Base-by-base conservation (phyloP, 2,888 invertebrate species). In the Podotricha telesiphe region DNA sequence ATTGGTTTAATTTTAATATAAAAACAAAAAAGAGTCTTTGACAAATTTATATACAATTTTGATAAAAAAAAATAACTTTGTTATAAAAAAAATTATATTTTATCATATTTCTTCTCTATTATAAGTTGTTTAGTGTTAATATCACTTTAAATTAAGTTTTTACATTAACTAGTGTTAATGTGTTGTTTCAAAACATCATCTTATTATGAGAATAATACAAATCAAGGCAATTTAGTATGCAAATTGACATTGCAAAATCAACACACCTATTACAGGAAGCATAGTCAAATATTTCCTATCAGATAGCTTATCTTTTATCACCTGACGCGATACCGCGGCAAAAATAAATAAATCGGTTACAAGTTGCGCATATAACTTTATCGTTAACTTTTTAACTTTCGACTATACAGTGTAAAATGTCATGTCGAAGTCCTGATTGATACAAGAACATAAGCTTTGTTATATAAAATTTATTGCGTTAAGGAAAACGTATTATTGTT, bases 371-470 rank as follows among this genome's bases (percentile, higher is more conserved):
- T 55, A 42, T 28, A 53, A 34, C 19, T 20, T 47, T 37, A 8
- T 20, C 19, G 28, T 34, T 28, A 17, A 17, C 13, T 58, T 45
- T 37, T 61, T 50, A 55, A 22, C 47, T 42, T 61, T 42, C 48
- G 40, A 20, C 37, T 15, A 65, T 45, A 48, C 51, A 58, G 28
- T 53, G 62, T 56, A 56, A 61, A 75, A 71, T 71, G 68, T 47
- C 28, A 71, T 71, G 68, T 47, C 28, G 45, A 28, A 67, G 47
- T 19, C 65, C 48, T 37, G 6, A 68, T 88, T n/a, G n/a, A n/a
- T n/a, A n/a, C n/a, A 88, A 91, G 89, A 88, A 84, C 85, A 80
- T 53, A 15, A 67, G 70, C 76, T 6, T n/a, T 59, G 4, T 45
- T 28, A 22, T 28, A 59, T 22, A 15, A 59, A 11, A 59, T 59